Base-by-base conservation (phyloP, 1,140 invertebrate species). In the Philotrypesis tridentata region DNA sequence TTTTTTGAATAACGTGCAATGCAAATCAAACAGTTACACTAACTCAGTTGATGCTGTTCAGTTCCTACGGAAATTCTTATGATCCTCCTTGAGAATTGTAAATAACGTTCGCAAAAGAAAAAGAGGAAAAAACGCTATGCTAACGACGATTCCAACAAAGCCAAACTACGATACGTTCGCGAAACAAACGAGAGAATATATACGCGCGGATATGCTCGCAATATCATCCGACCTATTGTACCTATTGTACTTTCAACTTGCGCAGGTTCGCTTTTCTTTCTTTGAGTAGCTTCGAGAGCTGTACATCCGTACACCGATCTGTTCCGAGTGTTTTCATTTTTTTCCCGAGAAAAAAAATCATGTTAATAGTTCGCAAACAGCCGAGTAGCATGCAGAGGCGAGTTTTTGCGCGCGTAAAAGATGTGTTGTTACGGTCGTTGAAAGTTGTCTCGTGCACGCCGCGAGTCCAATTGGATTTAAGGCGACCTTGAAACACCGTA, bases 401-500 rank as follows among this genome's bases (percentile, higher is more conserved):
- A 12, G 14, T 70, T 70, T 29, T 55, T 79, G 65, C 37, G 65
- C 48, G 48, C 48, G 40, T 9, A 23, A 27, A 67, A 60, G 29
- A 29, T 29, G 31, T 40, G 48, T 74, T 33, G 25, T 72, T 77
- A 73, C 31, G 63, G 23, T 79, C 6, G 23, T 76, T 79, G 75
- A 78, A 79, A 37, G 55, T 79, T 55, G 48, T 55, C 60, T 78
- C 11, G 61, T 17, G 48, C 63, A 75, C 70, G 76, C n/a, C 70
- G 48, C 48, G 70, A 86, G 84, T 88, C 89, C 87, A 84, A 86
- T 90, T 88, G 88, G 87, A 90, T 89, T 90, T 84, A 87, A 88
- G 84, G 85, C 76, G 85, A 83, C 83, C 83, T 87, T 87, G 87
- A 90, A 89, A 87, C 86, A 87, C 85, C 86, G 86, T 90, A 90